Percentiles rank a stretch among this genome's conserved stretches.
Conservation (phyloP, 2,113 vertebrate genomes). For the Pteruthius melanotis region DNA sequence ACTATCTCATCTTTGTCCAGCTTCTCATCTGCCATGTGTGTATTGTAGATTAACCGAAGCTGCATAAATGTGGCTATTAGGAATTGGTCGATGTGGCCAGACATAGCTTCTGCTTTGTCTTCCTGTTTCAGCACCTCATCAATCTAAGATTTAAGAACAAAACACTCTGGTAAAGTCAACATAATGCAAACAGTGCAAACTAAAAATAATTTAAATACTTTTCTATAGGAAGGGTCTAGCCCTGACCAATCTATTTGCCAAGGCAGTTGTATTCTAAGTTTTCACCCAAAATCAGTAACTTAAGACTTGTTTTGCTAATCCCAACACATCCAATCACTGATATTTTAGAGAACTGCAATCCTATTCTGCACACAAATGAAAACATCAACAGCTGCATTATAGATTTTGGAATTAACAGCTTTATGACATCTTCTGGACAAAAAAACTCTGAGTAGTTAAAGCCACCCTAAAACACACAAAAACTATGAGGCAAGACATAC, state of each 20-base stretch:
- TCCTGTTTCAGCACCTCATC: slow-evolving; percentile 95
- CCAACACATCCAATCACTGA: neutral
- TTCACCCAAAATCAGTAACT: neutral
- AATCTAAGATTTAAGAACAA: slow-evolving; percentile 75
- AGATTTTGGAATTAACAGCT: neutral
- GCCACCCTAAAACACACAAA: neutral
- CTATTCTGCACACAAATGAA: neutral
- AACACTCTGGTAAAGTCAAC: neutral
- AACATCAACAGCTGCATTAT: neutral
- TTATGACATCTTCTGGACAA: neutral
- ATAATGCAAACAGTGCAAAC: neutral
- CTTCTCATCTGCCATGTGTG: slow-evolving; percentile 94
- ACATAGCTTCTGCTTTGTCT: slow-evolving; percentile 97
- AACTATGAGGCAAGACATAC: neutral
- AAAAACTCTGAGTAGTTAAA: neutral
- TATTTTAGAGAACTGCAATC: neutral
- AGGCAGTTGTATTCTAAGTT: neutral
- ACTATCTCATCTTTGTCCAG: slow-evolving; percentile 92
- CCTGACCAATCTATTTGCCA: neutral
- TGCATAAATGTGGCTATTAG: slow-evolving; percentile 98
- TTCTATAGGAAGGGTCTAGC: neutral
- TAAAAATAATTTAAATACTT: neutral
- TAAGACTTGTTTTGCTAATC: neutral
- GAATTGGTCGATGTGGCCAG: slow-evolving; percentile 97
- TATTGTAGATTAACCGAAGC: slow-evolving; percentile 92